Percentiles rank a stretch among this genome's conserved stretches.
Conservation (phyloP, 2,888 invertebrate species). For the Macrosoma leucophasiata region DNA sequence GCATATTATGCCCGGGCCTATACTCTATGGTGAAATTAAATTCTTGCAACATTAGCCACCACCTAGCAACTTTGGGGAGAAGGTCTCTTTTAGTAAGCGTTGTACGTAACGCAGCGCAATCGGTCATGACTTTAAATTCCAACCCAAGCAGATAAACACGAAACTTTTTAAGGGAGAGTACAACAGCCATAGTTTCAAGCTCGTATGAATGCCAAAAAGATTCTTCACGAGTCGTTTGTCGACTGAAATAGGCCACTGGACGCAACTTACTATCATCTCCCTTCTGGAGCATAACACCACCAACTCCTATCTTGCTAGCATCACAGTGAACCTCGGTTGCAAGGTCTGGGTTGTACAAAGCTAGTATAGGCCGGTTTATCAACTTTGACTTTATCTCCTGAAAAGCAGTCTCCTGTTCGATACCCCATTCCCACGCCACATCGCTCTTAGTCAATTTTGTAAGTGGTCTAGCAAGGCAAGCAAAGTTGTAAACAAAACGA, state of each 20-base stretch:
- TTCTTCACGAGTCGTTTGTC: slow-evolving; percentile 6
- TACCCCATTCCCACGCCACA: slow-evolving; percentile 9
- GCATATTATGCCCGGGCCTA: slow-evolving; percentile 4
- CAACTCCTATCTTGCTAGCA: slow-evolving; percentile 14
- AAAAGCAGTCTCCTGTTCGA: slow-evolving; percentile 10
- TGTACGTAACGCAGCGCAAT: no score
- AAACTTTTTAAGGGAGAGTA: slow-evolving; percentile 18
- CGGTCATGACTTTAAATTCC: no score
- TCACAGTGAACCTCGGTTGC: slow-evolving; percentile 17
- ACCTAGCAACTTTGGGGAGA: no score
- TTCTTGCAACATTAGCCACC: slow-evolving; percentile 2
- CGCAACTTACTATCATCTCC: no score
- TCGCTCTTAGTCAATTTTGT: slow-evolving; percentile 8
- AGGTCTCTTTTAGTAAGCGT: no score
- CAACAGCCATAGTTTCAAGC: slow-evolving; percentile 20
- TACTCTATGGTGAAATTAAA: slow-evolving; percentile 4
- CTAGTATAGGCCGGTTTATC: slow-evolving; percentile 8
- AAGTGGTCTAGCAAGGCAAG: slow-evolving; percentile 10
- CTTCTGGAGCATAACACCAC: slow-evolving; percentile 13
- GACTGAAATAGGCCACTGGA: slow-evolving; percentile 2
- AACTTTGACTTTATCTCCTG: slow-evolving; percentile 4
- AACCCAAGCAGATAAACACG: no score
- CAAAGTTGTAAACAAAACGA: slow-evolving; percentile 24
- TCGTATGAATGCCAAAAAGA: slow-evolving; percentile 18
- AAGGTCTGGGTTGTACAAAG: slow-evolving; percentile 11